Evolutionary conservation across 2,113 vertebrate species (phyloP).

Genomic region (Mohoua ochrocephala): DNA sequence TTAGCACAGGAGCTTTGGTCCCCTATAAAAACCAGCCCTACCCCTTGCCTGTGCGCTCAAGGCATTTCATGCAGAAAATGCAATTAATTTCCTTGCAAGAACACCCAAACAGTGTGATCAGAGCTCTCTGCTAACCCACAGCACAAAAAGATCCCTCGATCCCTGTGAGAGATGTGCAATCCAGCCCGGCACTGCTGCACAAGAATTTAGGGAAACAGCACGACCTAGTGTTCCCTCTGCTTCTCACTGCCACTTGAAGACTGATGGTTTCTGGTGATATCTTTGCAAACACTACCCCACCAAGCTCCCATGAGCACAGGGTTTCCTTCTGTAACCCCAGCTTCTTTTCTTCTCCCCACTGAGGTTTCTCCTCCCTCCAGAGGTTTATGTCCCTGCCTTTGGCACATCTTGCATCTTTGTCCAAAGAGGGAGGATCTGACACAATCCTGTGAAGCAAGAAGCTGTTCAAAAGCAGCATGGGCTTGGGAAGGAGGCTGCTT

Average conservation of each 20-base stretch:
- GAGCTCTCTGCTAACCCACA: background rate
- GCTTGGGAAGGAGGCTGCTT: background rate
- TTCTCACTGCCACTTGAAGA: background rate
- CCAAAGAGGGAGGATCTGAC: background rate
- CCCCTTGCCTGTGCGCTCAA: background rate
- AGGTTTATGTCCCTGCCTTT: background rate
- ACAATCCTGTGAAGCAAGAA: background rate
- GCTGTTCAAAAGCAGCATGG: background rate
- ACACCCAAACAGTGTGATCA: background rate
- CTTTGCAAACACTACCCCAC: background rate
- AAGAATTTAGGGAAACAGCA: slow-evolving; percentile 58
- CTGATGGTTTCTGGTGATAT: background rate
- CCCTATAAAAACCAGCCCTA: background rate
- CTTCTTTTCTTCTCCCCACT: background rate
- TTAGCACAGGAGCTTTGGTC: background rate
- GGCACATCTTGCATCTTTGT: background rate
- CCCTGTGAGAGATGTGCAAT: background rate
- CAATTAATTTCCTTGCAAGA: background rate
- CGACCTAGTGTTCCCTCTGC: slow-evolving; percentile 60
- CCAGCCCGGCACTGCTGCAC: background rate
- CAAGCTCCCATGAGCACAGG: background rate
- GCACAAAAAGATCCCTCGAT: background rate
- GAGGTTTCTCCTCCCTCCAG: background rate
- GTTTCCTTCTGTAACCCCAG: background rate
- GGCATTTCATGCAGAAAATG: background rate